Conservation (phyloP, 2,113 vertebrate genomes). For the Chaenocephalus aceratus region DNA sequence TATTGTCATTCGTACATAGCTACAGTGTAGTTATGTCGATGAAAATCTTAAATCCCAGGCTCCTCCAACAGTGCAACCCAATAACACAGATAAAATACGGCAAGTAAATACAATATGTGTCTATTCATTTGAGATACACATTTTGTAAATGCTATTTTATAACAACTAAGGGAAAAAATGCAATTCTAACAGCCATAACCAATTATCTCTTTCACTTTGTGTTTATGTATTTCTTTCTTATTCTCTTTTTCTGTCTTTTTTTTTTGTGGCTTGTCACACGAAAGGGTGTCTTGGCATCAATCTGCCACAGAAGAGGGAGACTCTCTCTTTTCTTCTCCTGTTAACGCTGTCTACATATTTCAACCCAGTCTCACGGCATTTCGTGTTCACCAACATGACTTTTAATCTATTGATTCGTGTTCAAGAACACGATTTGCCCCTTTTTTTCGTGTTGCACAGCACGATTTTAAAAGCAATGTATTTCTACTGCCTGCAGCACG, state of each 20-base stretch:
- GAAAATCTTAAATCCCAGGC: no score
- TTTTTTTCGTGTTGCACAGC: no score
- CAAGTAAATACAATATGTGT: neutral
- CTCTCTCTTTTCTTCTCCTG: constrained; percentile 50
- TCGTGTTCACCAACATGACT: no score
- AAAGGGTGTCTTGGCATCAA: constrained; percentile 70
- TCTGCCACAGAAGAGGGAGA: constrained; percentile 48
- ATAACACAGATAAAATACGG: no score
- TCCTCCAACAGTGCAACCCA: no score
- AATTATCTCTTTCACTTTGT: neutral
- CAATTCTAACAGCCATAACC: neutral
- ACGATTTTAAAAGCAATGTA: no score
- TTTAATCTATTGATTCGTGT: no score
- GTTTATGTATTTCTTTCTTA: neutral
- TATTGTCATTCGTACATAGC: no score
- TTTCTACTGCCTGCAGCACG: no score
- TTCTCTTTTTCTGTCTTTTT: constrained; percentile 6
- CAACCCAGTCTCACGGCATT: no score
- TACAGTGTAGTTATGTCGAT: no score
- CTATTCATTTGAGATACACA: neutral
- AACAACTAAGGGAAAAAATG: neutral
- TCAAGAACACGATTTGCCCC: no score
- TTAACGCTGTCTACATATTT: constrained; percentile 62
- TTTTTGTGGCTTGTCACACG: constrained; percentile 14
- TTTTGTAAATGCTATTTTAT: neutral